Conservation (phyloP, 23 tunicate species). For the Trididemnum miniatum region DNA sequence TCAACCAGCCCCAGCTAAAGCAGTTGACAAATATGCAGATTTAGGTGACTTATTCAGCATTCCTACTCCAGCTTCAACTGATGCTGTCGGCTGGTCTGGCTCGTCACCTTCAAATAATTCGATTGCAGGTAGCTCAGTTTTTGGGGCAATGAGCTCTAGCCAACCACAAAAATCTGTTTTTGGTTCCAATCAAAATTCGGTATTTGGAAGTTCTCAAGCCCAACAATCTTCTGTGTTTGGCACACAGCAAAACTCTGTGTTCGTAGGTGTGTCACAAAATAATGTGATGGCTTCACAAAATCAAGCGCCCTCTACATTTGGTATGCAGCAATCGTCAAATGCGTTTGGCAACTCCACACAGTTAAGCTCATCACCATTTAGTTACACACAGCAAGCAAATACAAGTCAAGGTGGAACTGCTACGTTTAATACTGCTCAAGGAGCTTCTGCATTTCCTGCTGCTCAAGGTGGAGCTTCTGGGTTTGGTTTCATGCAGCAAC, state of each 20-base stretch:
- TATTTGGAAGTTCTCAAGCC: conserved; percentile 27
- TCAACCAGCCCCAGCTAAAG: conserved; percentile 8
- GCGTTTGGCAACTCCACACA: conserved; percentile 11
- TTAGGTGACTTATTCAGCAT: conserved; percentile 66
- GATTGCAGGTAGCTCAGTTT: background rate
- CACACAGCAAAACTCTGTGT: conserved; percentile 11
- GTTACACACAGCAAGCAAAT: conserved; percentile 19
- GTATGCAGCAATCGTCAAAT: conserved; percentile 5
- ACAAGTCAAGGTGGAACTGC: background rate
- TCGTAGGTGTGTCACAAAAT: background rate
- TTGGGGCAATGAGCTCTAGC: background rate
- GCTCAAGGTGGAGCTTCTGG: background rate
- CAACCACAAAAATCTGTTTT: background rate
- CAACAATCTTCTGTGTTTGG: conserved; percentile 28
- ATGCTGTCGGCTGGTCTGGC: background rate
- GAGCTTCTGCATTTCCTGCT: background rate
- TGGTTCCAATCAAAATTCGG: conserved; percentile 19
- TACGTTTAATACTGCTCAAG: background rate
- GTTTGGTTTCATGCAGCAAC: background rate
- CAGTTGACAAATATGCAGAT: conserved; percentile 81
- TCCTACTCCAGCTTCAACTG: background rate
- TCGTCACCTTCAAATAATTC: background rate
- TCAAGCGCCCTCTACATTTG: background rate
- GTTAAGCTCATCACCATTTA: conserved; percentile 20
- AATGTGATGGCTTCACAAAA: background rate